Conservation (phyloP, 1,140 invertebrate genomes). For the Chymomyza costata region DNA sequence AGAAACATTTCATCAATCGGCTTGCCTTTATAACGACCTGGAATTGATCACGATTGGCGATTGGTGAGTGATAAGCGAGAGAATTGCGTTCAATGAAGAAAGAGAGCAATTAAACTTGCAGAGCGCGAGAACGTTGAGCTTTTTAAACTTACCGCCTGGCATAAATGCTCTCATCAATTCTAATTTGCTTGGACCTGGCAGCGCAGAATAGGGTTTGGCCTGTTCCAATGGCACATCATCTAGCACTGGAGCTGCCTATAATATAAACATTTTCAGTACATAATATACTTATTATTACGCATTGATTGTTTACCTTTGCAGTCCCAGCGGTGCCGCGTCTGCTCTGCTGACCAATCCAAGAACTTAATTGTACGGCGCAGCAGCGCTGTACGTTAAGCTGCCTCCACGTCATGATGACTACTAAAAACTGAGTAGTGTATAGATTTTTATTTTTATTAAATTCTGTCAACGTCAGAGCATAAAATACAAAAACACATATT, state of each 20-base stretch:
- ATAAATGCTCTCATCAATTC: constrained; percentile 47
- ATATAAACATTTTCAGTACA: not conserved
- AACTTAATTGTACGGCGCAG: too few species aligned
- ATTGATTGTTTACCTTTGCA: constrained; percentile 21
- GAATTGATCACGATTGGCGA: too few species aligned
- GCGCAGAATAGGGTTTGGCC: constrained; percentile 49
- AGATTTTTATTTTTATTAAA: constrained; percentile 21
- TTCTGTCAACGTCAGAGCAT: constrained; percentile 4
- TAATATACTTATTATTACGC: not conserved
- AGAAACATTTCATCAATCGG: constrained; percentile 50
- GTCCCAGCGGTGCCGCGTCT: too few species aligned
- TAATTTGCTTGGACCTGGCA: constrained; percentile 53
- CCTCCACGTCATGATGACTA: constrained; percentile 49
- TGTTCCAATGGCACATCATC: constrained; percentile 22
- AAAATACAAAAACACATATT: not conserved
- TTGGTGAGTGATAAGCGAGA: constrained; percentile 6
- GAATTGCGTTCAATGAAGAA: not conserved
- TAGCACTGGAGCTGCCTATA: not conserved
- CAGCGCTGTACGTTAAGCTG: constrained; percentile 23
- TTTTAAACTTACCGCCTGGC: constrained; percentile 50
- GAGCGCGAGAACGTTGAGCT: constrained; percentile 1
- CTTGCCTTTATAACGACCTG: constrained; percentile 46
- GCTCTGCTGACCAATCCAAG: constrained; percentile 20
- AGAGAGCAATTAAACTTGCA: constrained; percentile 6
- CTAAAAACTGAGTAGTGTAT: constrained; percentile 21